These are phyloP conservation scores for Vulpes ferrilata DNA, from an alignment of 2,113 vertebrate species.

Conservation along the genomic window DNA sequence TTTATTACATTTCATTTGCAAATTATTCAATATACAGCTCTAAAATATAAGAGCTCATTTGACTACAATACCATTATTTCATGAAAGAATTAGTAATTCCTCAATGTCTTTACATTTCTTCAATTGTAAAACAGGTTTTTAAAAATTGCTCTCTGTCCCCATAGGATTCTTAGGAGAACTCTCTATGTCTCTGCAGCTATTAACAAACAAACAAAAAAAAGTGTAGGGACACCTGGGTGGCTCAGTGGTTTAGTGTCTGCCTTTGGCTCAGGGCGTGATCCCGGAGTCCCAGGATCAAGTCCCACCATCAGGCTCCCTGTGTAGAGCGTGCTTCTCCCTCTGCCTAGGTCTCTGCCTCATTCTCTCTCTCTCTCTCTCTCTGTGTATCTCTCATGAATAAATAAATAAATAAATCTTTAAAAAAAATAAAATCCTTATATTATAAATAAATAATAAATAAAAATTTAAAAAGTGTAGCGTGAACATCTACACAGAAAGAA, in stretches of 20 bases:
- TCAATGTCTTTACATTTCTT: conserved; percentile 36
- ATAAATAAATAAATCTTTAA: too few species aligned
- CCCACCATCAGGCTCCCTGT: too few species aligned
- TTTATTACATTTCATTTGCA: conserved; percentile 13
- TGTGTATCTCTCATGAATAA: too few species aligned
- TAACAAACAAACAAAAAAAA: background rate
- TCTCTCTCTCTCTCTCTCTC: too few species aligned
- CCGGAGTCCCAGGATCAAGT: too few species aligned
- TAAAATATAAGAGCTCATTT: conserved; percentile 37
- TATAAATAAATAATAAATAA: too few species aligned
- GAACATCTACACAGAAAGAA: conserved; percentile 3
- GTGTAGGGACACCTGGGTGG: background rate
- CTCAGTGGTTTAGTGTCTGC: too few species aligned
- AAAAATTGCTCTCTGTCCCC: background rate
- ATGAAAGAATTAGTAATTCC: conserved; percentile 41
- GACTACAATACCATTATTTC: conserved; percentile 17
- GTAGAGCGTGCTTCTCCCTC: too few species aligned
- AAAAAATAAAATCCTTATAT: too few species aligned
- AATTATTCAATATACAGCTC: conserved; percentile 11
- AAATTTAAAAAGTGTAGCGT: background rate
- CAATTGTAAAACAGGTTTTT: background rate
- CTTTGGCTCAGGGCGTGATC: too few species aligned
- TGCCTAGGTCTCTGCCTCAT: too few species aligned
- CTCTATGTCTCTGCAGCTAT: background rate
- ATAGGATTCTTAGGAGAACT: background rate